Evolutionary conservation across 2,797 vertebrate genomes (phyloP).

Genomic region (Pseudopleuronectes americanus): DNA sequence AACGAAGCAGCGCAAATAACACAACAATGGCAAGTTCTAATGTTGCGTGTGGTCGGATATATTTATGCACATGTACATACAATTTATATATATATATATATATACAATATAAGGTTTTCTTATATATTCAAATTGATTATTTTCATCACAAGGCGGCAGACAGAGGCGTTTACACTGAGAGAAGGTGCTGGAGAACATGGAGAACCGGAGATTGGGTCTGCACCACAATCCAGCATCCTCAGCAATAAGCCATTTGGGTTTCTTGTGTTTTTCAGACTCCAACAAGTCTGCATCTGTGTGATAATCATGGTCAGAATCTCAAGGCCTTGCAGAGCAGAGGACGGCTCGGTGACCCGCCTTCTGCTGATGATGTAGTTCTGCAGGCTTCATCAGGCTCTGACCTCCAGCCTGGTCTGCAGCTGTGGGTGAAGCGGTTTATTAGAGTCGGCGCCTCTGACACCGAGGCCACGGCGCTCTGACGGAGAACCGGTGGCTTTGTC

Average conservation of each 20-base stretch:
- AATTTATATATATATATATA: neutral
- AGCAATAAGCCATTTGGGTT: neutral
- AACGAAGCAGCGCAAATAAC: constrained; percentile 32
- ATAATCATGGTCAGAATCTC: constrained; percentile 14
- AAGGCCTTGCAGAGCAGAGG: neutral
- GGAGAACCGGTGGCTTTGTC: neutral
- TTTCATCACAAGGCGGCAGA: too few species aligned
- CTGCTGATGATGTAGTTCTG: constrained; percentile 15
- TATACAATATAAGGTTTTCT: neutral
- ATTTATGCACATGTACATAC: neutral
- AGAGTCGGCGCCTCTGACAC: constrained; percentile 12
- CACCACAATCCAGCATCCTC: neutral
- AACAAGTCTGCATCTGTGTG: neutral
- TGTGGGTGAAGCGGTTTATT: constrained; percentile 1
- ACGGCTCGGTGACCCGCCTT: constrained; percentile 14
- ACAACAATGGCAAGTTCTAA: neutral
- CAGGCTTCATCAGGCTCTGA: constrained; percentile 1
- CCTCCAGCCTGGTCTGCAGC: constrained; percentile 14
- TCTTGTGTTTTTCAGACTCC: neutral
- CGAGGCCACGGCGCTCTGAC: neutral
- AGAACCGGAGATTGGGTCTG: too few species aligned
- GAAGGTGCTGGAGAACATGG: too few species aligned
- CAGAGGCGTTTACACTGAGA: too few species aligned
- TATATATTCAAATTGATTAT: too few species aligned
- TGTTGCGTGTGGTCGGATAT: neutral